Evolutionary conservation across 2,113 vertebrate species (phyloP), one percentile per base, ranked within the genome.

Genomic region (Melanostigma gelatinosum): DNA sequence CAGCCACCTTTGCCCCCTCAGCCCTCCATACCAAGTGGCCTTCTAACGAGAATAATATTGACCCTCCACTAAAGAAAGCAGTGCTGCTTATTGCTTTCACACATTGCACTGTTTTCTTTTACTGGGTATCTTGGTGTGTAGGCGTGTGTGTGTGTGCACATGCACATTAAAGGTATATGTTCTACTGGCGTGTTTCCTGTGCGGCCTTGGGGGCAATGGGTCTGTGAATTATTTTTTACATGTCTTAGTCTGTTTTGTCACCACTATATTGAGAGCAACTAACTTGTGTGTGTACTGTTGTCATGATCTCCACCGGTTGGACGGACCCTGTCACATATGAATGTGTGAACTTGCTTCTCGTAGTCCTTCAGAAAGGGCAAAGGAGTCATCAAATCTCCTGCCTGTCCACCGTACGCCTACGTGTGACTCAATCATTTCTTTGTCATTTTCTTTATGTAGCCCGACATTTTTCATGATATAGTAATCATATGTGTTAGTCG

Each of bases 31-130:
- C 72, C 60, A 87, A 88, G 72, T 75, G 78, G 77, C 75, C 70
- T 69, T 46, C 13, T 60, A 48, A 3, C 72, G 58, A 77, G 79
- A 88, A 93, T 88, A 93, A 93, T 93, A 93, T 93, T 93, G 89
- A 91, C 89, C 86, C 83, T 88, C 46, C 48, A 29, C 85, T 77
- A 88, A 92, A 87, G 85, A 88, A 91, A 92, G 80, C 87, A 85
- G 40, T 36, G 77, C 1, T n/a, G 46, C 79, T 92, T 89, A 91
- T 93, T 85, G 77, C 85, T 70, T 80, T 79, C 69, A 86, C 40
- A 68, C 24, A 18, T 66, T 64, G 36, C 29, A 63, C 67, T 62
- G 75, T 48, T 76, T 85, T 89, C 50, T 79, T 81, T 84, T 63
- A 76, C 63, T 76, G 57, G 50, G 2, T 29, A 22, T 48, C 16